Evolutionary conservation across 1,140 invertebrate species (phyloP).

Genomic region (Heterodera schachtii): DNA sequence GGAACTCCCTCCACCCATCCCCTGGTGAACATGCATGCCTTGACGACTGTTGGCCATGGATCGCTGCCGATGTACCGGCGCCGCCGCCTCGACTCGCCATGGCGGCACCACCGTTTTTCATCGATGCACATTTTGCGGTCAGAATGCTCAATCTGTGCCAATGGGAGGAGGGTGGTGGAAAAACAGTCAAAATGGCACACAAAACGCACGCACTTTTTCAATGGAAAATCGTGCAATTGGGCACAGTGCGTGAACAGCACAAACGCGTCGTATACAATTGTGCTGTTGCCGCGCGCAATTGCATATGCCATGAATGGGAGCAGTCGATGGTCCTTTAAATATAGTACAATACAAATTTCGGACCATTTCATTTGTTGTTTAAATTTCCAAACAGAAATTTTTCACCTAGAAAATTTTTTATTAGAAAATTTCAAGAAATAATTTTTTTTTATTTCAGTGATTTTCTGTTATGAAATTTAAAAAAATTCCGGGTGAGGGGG

Average conservation of each 20-base stretch:
- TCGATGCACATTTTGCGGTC: not conserved
- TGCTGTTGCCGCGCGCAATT: constrained; percentile 31
- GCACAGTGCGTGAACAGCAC: constrained; percentile 49
- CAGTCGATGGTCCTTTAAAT: constrained; percentile 40
- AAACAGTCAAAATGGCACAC: too few relatives aligned
- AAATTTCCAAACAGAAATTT: too few relatives aligned
- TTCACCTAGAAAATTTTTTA: too few relatives aligned
- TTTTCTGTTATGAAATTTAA: too few relatives aligned
- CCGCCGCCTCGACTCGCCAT: not conserved
- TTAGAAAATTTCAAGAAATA: too few relatives aligned
- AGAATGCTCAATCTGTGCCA: not conserved
- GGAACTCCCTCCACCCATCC: too few relatives aligned
- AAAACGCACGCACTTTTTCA: constrained; percentile 20
- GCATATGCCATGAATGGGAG: constrained; percentile 49
- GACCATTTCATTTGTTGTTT: too few relatives aligned
- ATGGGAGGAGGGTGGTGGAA: too few relatives aligned
- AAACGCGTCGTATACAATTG: constrained; percentile 42
- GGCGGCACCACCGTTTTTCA: not conserved
- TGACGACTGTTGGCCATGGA: not conserved
- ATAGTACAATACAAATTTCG: too few relatives aligned
- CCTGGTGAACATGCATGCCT: not conserved
- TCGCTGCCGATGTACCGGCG: not conserved
- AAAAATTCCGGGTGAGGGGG: too few relatives aligned
- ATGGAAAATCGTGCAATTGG: constrained; percentile 47
- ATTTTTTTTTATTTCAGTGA: too few relatives aligned